Evolutionary conservation across 2,113 vertebrate genomes (phyloP), one percentile per base, ranked within the genome.

Genomic region (Thomomys bottae): DNA sequence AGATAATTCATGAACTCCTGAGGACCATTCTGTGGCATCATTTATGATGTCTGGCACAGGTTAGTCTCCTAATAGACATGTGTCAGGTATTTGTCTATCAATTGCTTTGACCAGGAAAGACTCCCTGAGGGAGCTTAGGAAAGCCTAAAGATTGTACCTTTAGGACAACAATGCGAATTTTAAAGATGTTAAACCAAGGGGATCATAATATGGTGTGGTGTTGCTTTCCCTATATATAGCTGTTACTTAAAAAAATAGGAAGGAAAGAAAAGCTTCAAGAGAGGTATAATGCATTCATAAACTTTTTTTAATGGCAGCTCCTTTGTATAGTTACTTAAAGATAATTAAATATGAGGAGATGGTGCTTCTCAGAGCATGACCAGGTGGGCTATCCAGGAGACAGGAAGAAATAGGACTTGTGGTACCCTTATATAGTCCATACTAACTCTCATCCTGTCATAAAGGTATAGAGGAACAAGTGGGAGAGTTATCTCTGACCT

Each of bases 381-480:
- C 34, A 8, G 86, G 91, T 68, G 87, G 87, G 93, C 73, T 49
- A n/a, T n/a, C 11, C 4, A 1, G 49, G 83, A 90, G 92, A 61
- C 24, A 20, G 75, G 61, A 91, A n/a, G 14, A 93, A 49, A 93
- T 0, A 17, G 10, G 45, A 49, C 12, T 4, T 54, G 21, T 61
- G 23, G 24, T 24, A 8, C 8, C 23, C 59, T 73, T 5, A 54
- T 57, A 76, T 63, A 59, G 89, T 93, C 83, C 94, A 84, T 84
- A 88, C 84, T 70, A 63, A 32, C 26, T 92, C 71, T 59, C 9
- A 34, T 36, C 24, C 21, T 91, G 38, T 73, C 70, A 63, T 82
- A 95, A 84, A 93, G 45, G 21, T 42, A 24, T 92, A 78, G 36
- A 88, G 70, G 80, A 94, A 57, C 49, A 94, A 67, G 14, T 73